These are phyloP conservation scores for Salpingus planirostris DNA, from an alignment of 2,888 invertebrate species.

Conservation along the genomic window DNA sequence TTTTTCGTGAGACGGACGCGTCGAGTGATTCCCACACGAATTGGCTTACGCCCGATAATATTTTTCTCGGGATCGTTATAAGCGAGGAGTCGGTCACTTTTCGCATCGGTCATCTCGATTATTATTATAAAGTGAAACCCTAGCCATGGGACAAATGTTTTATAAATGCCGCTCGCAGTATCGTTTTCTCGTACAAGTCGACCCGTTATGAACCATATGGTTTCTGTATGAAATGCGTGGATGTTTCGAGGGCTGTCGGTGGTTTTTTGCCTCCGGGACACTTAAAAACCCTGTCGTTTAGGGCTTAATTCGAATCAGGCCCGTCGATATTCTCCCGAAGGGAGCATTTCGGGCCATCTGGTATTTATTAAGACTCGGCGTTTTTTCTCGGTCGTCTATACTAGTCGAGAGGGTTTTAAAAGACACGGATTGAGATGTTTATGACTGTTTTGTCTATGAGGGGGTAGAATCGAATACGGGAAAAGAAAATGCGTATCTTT, in stretches of 20 bases:
- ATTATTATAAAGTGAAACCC: constrained; percentile 23
- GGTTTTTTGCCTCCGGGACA: constrained; percentile 13
- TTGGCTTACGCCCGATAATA: constrained; percentile 10
- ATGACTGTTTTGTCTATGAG: constrained; percentile 17
- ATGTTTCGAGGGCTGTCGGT: constrained; percentile 16
- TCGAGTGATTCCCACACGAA: constrained; percentile 14
- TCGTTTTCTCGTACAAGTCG: constrained; percentile 13
- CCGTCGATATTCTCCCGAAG: too few species aligned
- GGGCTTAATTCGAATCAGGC: too few species aligned
- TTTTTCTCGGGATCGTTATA: constrained; percentile 9
- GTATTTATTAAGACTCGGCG: constrained; percentile 27
- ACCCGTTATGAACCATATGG: constrained; percentile 22
- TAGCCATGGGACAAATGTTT: constrained; percentile 4
- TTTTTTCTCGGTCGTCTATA: too few species aligned
- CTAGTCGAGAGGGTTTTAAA: too few species aligned
- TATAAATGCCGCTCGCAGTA: constrained; percentile 5
- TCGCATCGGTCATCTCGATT: constrained; percentile 11
- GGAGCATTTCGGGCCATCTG: constrained; percentile 22
- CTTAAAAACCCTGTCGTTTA: constrained; percentile 12
- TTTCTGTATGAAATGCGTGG: too few species aligned
- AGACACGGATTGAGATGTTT: constrained; percentile 29
- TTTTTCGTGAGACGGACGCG: too few species aligned
- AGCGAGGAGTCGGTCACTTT: too few species aligned
- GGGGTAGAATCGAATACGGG: too few species aligned
- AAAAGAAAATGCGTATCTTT: too few species aligned